A percentile compares a stretch with the other conserved stretches of the same genome.
These are phyloP conservation scores for Plebejus anna DNA, from an alignment of 2,888 invertebrate genomes.

Conservation along the genomic window DNA sequence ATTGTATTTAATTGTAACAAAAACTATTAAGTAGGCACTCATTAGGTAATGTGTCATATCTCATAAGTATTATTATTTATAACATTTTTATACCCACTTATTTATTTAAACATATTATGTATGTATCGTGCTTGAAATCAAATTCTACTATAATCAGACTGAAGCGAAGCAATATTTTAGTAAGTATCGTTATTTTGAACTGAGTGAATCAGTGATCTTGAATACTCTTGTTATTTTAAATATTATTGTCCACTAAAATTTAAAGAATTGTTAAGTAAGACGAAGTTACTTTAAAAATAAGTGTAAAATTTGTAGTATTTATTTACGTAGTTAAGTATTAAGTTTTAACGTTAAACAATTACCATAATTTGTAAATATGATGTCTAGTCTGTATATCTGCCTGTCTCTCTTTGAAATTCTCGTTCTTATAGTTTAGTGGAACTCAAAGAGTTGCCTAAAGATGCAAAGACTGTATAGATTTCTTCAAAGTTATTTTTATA, in stretches of 20 bases:
- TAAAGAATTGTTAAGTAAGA: not conserved
- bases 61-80: not conserved
- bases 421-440: not conserved
- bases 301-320: not conserved
- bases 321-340: not conserved
- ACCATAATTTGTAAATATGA: not conserved
- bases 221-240: too few species aligned
- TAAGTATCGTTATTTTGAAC: not conserved
- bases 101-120: not conserved
- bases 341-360: not conserved
- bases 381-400: constrained; percentile 14
- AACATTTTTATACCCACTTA: not conserved
- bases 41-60: not conserved
- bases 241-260: too few species aligned
- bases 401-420: not conserved
- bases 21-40: not conserved
- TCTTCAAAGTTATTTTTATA: not conserved
- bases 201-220: too few species aligned
- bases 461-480: constrained; percentile 1
- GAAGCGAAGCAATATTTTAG: not conserved
- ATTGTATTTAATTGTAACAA: not conserved
- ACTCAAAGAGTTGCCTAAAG: not conserved
- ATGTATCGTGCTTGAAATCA: not conserved
- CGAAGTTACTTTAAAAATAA: too few species aligned
- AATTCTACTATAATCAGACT: not conserved